These are phyloP conservation scores for Cephus spinipes DNA, from an alignment of 2,888 invertebrate genomes.

Conservation along the genomic window DNA sequence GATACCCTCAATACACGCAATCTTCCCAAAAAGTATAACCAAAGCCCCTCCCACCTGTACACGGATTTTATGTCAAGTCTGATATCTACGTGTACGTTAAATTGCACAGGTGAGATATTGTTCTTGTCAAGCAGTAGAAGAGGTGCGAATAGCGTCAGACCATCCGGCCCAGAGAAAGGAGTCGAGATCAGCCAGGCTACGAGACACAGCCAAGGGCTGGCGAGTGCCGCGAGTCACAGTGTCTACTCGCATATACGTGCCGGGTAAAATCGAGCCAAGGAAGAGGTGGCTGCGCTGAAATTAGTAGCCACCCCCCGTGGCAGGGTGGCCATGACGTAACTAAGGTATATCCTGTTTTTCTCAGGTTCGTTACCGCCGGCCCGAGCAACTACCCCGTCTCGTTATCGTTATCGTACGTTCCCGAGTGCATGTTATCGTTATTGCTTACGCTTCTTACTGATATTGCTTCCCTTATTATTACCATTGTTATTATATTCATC, in stretches of 20 bases:
- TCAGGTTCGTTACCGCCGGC: not conserved
- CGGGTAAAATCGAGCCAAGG: not conserved
- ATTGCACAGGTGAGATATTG: not conserved
- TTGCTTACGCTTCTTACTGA: not conserved
- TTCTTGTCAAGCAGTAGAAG: not conserved
- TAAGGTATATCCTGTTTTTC: not conserved
- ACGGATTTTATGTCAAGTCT: not conserved
- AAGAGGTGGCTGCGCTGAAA: constrained; percentile 32
- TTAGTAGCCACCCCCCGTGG: constrained; percentile 44
- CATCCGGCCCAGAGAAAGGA: not conserved
- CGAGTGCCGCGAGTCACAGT: not conserved
- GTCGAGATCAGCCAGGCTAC: not conserved
- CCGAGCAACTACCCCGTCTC: not conserved
- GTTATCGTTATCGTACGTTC: not conserved
- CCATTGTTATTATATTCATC: not conserved
- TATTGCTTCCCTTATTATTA: constrained; percentile 27
- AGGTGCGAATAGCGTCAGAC: not conserved
- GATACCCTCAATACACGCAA: not conserved
- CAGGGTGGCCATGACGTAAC: not conserved
- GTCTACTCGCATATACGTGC: not conserved
- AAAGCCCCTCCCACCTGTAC: not conserved
- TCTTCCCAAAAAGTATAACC: not conserved
- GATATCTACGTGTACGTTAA: not conserved
- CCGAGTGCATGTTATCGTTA: not conserved
- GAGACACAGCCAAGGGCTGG: not conserved